These are phyloP conservation scores for Sinocyclocheilus rhinocerous DNA, from an alignment of 2,113 vertebrate genomes.

Conservation along the genomic window DNA sequence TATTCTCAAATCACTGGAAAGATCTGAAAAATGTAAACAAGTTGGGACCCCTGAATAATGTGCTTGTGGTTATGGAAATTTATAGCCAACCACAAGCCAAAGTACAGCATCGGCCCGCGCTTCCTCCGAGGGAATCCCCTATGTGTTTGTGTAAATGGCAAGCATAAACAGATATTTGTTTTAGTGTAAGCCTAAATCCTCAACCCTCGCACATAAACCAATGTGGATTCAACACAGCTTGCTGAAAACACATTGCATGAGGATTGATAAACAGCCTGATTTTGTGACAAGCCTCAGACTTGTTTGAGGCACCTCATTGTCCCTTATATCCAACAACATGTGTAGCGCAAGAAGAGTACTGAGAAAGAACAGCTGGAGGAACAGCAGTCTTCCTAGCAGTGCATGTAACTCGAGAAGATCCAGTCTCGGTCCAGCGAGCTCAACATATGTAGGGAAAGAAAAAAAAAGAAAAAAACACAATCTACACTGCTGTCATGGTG, in stretches of 20 bases:
- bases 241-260: not conserved
- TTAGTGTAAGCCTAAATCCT: slow-evolving; percentile 28
- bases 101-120: slow-evolving; percentile 17
- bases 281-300: slow-evolving; percentile 42
- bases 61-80: not conserved
- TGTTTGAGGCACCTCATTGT: slow-evolving; percentile 53
- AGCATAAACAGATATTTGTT: slow-evolving; percentile 53
- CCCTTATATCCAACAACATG: slow-evolving; percentile 37
- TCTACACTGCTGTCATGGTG: slow-evolving; percentile 42
- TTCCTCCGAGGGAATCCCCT: slow-evolving; percentile 8
- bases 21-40: not conserved
- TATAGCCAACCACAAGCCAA: slow-evolving; percentile 28
- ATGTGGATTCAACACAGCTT: slow-evolving; percentile 7
- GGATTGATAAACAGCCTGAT: slow-evolving; percentile 45
- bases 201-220: slow-evolving; percentile 8
- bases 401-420: slow-evolving; percentile 44
- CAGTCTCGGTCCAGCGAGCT: slow-evolving; percentile 18
- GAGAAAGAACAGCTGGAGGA: slow-evolving; percentile 42
- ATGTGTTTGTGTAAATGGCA: slow-evolving; percentile 47
- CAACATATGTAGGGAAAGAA: slow-evolving; percentile 35
- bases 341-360: slow-evolving; percentile 11
- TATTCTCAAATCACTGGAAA: too few species aligned
- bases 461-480: too few species aligned
- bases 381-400: slow-evolving; percentile 48
- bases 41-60: not conserved